Conservation (phyloP, 1,140 invertebrate species). For the Drosophila rufa region DNA sequence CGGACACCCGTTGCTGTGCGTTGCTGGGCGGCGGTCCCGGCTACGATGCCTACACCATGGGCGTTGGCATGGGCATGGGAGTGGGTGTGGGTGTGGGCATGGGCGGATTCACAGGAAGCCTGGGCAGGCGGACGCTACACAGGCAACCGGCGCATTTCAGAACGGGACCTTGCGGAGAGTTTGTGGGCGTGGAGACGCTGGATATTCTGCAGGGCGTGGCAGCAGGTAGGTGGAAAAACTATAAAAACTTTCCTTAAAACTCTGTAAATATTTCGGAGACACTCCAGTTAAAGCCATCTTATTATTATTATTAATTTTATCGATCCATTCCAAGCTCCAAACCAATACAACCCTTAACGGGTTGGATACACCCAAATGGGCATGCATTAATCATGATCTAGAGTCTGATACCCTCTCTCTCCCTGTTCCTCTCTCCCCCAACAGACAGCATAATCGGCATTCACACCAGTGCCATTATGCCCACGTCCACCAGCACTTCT, state of each 20-base stretch:
- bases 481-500: slow-evolving; percentile 24
- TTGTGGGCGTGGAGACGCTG: slow-evolving; percentile 77
- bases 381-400: slow-evolving; percentile 21
- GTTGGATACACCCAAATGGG: not conserved
- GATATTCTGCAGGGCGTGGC: slow-evolving; percentile 82
- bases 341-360: not conserved
- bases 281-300: not conserved
- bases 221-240: slow-evolving; percentile 60
- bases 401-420: not conserved
- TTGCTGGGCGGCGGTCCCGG: slow-evolving; percentile 53
- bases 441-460: slow-evolving; percentile 84
- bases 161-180: slow-evolving; percentile 59
- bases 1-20: slow-evolving; percentile 77
- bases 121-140: slow-evolving; percentile 63
- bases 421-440: not conserved
- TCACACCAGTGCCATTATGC: slow-evolving; percentile 58
- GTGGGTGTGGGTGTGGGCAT: slow-evolving; percentile 16
- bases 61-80: slow-evolving; percentile 24
- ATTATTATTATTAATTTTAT: not conserved
- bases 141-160: slow-evolving; percentile 54
- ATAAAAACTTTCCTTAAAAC: not conserved
- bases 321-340: not conserved
- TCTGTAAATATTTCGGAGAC: no score
- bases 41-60: slow-evolving; percentile 48
- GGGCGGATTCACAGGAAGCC: slow-evolving; percentile 67